Base-by-base conservation (phyloP, 1,140 invertebrate species). In the Atopsyche davidsoni region DNA sequence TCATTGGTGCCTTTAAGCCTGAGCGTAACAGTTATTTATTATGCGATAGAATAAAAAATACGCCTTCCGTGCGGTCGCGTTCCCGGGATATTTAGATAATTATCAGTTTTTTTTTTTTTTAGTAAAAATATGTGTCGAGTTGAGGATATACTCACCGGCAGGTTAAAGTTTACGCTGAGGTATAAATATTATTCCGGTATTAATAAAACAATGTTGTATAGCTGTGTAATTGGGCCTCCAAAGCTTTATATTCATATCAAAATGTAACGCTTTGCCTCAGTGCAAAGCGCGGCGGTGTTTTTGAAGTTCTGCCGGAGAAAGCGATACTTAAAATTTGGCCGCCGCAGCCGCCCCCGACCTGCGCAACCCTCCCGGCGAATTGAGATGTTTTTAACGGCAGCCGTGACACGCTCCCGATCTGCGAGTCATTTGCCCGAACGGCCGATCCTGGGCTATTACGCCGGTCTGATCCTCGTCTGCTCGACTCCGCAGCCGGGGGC, bases 381-480 rank as follows among this genome's bases (percentile, higher is more conserved):
- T 9, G n/a, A n/a, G n/a, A n/a, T n/a, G 22, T 31, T 17, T 38
- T 31, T 7, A 36, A n/a, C 28, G 17, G 9, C 6, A 16, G 38
- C 6, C 21, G 11, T 34, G 24, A 21, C 11, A 17, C 36, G 14
- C 19, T 32, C 14, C 23, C 23, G 41, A 48, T 43, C 41, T 51
- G 28, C 47, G n/a, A 51, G 40, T 25, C 34, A 31, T 43, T 43
- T 25, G 34, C 10, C 36, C 10, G 28, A 51, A 51, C 47, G 44
- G 35, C 23, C 49, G 39, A 56, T 51, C 48, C 49, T 16, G 32
- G 44, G 38, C 47, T 42, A 47, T 51, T 56, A 51, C 25, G 32
- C 21, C 32, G 32, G 54, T 56, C 54, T 56, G 54, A 56, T 56
- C 49, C 49, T 51, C 45, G 54, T 56, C 54, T 56, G 34, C 16